Percentiles rank a stretch among this genome's conserved stretches.
These are phyloP conservation scores for Hozukius guyotensis DNA, from an alignment of 2,797 vertebrate genomes.

Conservation along the genomic window DNA sequence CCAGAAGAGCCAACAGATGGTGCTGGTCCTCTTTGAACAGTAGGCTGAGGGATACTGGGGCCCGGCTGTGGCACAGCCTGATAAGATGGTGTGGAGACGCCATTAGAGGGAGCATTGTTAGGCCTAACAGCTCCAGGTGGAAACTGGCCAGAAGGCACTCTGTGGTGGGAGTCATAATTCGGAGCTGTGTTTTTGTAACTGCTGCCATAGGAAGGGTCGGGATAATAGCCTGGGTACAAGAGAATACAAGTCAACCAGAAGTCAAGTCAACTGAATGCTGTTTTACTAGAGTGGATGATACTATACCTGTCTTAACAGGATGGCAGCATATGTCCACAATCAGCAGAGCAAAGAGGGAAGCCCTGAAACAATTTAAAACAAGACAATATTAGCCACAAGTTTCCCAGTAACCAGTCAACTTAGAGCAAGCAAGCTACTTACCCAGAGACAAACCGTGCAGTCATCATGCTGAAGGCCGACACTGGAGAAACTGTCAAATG, in stretches of 20 bases:
- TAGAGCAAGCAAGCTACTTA: fast-evolving
- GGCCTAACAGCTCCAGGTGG: background rate
- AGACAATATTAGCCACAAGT: background rate
- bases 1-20: no score
- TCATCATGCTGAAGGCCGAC: background rate
- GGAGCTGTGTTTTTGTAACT: background rate
- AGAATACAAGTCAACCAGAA: background rate
- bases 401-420: background rate
- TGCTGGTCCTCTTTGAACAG: background rate
- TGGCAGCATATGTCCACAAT: background rate
- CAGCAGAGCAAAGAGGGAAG: constrained; percentile 23
- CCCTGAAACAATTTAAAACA: background rate
- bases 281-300: fast-evolving
- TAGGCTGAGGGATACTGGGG: background rate
- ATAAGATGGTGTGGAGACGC: background rate
- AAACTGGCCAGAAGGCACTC: background rate
- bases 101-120: background rate
- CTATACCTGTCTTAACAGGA: constrained; percentile 12
- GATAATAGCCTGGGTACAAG: background rate
- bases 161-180: background rate
- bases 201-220: background rate
- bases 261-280: fast-evolving
- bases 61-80: background rate
- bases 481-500: fast-evolving
- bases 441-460: background rate